Percentiles rank a stretch among this genome's conserved stretches.
phyloP scores from a whole-genome alignment of 2,797 vertebrate species.

The Mus minutoides region DNA sequence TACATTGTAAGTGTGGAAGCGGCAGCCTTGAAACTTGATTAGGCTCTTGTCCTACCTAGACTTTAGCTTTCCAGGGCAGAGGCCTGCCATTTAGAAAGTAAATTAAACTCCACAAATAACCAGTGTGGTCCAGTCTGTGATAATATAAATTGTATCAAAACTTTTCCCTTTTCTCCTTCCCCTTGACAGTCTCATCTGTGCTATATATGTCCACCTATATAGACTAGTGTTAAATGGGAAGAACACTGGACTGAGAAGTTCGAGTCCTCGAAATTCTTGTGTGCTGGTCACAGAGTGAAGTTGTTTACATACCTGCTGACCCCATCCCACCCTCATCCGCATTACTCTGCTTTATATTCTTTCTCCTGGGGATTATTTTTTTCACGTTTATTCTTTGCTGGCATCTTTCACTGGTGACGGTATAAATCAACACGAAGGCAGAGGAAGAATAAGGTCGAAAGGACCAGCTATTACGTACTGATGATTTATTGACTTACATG shows the following conservation, averaged over 20 bases:
- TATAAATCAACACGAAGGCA: background rate
- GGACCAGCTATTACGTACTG: too few relatives aligned
- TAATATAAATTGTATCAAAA: background rate
- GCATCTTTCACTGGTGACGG: background rate
- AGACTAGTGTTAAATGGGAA: background rate
- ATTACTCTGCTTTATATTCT: background rate
- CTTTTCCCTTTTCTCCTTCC: background rate
- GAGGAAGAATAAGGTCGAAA: background rate
- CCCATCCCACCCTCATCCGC: too few relatives aligned
- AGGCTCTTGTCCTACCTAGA: background rate
- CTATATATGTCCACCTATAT: background rate
- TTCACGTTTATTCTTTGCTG: background rate
- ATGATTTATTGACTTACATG: background rate
- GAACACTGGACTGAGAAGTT: background rate
- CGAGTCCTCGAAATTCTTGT: background rate
- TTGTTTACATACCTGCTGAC: accelerated
- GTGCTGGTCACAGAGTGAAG: background rate
- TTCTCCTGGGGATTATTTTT: background rate
- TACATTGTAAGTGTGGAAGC: background rate
- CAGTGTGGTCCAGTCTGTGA: too few relatives aligned
- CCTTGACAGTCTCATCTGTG: background rate
- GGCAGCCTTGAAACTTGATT: background rate
- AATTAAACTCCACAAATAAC: background rate
- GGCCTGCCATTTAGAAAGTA: background rate
- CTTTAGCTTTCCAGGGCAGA: background rate